Evolutionary conservation across 2,797 vertebrate species (phyloP).

Genomic region (Etheostoma perlongum): DNA sequence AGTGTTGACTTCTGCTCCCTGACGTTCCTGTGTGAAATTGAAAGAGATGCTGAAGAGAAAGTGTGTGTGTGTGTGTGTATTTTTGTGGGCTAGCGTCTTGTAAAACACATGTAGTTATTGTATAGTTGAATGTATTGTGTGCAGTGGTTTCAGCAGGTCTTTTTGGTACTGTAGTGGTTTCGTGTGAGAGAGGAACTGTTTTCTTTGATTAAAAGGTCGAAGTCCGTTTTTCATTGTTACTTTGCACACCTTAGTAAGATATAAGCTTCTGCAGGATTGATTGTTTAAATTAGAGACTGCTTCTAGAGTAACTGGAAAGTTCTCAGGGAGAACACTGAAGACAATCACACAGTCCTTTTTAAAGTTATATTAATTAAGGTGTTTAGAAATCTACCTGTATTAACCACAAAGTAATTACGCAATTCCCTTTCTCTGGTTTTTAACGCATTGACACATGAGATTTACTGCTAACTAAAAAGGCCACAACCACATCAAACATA

Average conservation of each 20-base stretch:
- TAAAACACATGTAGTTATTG: not conserved
- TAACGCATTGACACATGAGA: not conserved
- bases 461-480: not conserved
- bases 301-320: not conserved
- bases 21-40: constrained; percentile 69
- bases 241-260: not conserved
- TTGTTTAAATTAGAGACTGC: not conserved
- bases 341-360: not conserved
- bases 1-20: constrained; percentile 56
- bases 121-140: not conserved
- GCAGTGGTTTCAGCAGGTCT: constrained; percentile 14
- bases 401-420: not conserved
- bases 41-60: constrained; percentile 12
- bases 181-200: constrained; percentile 25
- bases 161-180: not conserved
- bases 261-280: not conserved
- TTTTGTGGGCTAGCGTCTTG: not conserved
- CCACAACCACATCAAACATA: not conserved
- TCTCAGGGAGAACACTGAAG: not conserved
- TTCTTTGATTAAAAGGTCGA: constrained; percentile 33
- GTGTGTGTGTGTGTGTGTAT: not conserved
- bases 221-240: not conserved
- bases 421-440: not conserved
- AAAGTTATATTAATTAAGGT: too few relatives aligned
- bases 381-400: too few relatives aligned